Conservation (phyloP, 2,113 vertebrate genomes). For the Hypocryptadius cinnamomeus region DNA sequence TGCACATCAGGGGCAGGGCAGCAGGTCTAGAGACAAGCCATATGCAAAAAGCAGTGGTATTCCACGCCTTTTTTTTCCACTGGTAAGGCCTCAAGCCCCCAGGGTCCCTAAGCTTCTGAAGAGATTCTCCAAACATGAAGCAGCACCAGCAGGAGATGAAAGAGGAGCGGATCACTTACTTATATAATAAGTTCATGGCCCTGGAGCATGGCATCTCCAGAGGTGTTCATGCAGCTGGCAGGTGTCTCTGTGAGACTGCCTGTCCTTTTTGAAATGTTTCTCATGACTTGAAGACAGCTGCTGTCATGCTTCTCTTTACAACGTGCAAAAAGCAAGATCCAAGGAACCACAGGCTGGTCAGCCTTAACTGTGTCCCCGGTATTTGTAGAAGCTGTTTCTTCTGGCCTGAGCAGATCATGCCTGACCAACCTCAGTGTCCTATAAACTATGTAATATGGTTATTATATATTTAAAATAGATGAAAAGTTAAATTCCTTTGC, state of each 20-base stretch:
- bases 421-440: not conserved
- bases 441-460: not conserved
- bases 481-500: not conserved
- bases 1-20: fast-evolving
- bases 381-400: not conserved
- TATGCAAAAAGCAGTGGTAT: not conserved
- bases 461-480: not conserved
- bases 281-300: not conserved
- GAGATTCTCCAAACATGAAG: not conserved
- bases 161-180: fast-evolving
- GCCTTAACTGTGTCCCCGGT: not conserved
- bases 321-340: not conserved
- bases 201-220: not conserved
- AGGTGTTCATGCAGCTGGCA: not conserved
- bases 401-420: not conserved
- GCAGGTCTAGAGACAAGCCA: not conserved
- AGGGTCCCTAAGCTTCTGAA: not conserved
- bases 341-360: not conserved
- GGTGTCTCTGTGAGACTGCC: not conserved
- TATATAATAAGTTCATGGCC: not conserved
- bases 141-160: not conserved
- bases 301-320: not conserved
- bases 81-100: not conserved
- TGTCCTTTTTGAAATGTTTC: not conserved
- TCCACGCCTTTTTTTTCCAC: not conserved